Evolutionary conservation across 2,797 vertebrate species (phyloP).

Genomic region (Phrynocephalus guinanensis): DNA sequence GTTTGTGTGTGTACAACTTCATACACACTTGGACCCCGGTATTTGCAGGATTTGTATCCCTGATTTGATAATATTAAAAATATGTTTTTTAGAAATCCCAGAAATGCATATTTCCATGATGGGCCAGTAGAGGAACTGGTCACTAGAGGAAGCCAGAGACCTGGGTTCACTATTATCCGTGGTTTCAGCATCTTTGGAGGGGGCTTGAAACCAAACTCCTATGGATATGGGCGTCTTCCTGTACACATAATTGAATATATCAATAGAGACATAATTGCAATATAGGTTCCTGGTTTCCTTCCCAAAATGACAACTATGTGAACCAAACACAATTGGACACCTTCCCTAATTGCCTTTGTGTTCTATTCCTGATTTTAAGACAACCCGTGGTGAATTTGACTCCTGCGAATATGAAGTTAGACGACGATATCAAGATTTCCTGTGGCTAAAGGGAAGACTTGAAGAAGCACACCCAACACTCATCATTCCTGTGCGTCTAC

Average conservation of each 20-base stretch:
- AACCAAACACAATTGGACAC: slow-evolving; percentile 27
- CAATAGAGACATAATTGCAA: no score
- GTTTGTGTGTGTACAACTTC: neutral
- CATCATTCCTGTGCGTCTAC: slow-evolving; percentile 90
- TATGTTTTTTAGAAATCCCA: no score
- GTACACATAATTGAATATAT: no score
- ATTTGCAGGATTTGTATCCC: no score
- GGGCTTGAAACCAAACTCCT: no score
- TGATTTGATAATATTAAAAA: no score
- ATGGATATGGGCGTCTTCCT: no score
- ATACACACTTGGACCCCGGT: no score
- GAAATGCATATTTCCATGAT: no score
- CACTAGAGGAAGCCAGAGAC: no score
- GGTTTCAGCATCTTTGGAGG: neutral
- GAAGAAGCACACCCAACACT: slow-evolving; percentile 92
- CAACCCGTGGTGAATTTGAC: slow-evolving; percentile 92
- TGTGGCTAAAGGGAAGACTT: slow-evolving; percentile 91
- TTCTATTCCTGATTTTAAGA: slow-evolving; percentile 79
- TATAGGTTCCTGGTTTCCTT: slow-evolving; percentile 47
- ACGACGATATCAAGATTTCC: slow-evolving; percentile 95
- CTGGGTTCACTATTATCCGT: no score
- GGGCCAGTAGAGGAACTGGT: no score
- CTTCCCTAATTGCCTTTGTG: slow-evolving; percentile 23
- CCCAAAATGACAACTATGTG: slow-evolving; percentile 38
- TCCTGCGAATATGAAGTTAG: slow-evolving; percentile 93